Conservation (phyloP, 2,797 vertebrate species). For the Muraenolepis orangiensis region DNA sequence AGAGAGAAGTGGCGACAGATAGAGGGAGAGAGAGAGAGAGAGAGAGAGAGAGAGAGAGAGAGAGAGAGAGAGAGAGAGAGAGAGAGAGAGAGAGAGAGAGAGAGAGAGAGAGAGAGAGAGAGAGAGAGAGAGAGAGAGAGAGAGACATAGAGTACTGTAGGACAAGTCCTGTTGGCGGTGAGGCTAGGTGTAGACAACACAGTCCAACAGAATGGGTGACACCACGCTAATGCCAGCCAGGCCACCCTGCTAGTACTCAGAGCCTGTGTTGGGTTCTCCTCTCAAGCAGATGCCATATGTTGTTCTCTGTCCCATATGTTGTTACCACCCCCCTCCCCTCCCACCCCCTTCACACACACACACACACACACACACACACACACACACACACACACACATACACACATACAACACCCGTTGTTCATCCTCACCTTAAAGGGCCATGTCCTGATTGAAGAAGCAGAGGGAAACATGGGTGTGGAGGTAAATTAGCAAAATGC, state of each 20-base stretch:
- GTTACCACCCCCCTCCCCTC: conserved; percentile 42
- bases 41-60: conserved; percentile 6
- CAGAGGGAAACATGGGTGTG: neutral
- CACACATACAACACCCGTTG: no score
- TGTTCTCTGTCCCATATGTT: conserved; percentile 54
- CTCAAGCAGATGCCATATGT: conserved; percentile 63
- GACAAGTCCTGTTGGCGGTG: conserved; percentile 45
- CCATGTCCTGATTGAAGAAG: conserved; percentile 28
- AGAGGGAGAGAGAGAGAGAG: no score
- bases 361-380: no score
- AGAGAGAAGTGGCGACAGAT: no score
- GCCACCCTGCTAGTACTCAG: conserved; percentile 49
- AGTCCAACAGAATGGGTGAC: conserved; percentile 56
- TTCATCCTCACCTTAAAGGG: conserved; percentile 45
- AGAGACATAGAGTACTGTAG: neutral
- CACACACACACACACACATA: no score
- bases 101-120: neutral
- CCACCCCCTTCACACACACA: no score
- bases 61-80: conserved; percentile 27
- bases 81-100: neutral
- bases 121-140: neutral
- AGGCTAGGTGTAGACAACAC: conserved; percentile 47
- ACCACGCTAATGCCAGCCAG: conserved; percentile 54
- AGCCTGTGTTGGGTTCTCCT: conserved; percentile 54
- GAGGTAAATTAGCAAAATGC: neutral